phyloP scores from a whole-genome alignment of 2,888 invertebrate species.

The Allolobophora icterica region DNA sequence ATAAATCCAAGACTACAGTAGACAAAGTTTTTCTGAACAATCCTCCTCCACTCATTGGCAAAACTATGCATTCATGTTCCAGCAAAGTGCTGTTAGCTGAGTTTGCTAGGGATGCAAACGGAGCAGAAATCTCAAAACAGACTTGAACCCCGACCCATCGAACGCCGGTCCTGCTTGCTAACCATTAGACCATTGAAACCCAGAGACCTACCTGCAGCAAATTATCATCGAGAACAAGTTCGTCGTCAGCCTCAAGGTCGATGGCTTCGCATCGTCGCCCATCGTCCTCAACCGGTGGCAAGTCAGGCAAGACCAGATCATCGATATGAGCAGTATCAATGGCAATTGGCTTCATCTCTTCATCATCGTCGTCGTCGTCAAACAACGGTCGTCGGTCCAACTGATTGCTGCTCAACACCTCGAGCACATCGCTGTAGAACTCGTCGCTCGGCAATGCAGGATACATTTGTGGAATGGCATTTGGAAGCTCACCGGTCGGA shows the following conservation, averaged over 20 bases:
- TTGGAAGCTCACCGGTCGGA: neutral
- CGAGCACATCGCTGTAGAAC: neutral
- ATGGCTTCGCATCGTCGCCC: neutral
- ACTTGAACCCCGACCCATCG: no score
- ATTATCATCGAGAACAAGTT: neutral
- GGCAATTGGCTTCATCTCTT: neutral
- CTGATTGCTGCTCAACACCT: neutral
- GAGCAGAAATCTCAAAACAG: no score
- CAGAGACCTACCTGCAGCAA: slow-evolving; percentile 14
- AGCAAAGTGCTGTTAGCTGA: no score
- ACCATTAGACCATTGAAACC: neutral
- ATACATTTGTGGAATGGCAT: neutral
- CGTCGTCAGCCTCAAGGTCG: neutral
- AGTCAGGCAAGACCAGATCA: slow-evolving; percentile 13
- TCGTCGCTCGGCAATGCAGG: neutral
- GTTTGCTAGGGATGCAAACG: no score
- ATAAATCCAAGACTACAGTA: no score
- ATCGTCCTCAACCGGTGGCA: neutral
- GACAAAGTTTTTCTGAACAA: no score
- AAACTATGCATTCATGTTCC: no score
- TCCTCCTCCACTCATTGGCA: no score
- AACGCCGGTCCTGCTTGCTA: no score
- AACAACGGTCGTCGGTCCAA: neutral
- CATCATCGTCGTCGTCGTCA: neutral
- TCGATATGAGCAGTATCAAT: neutral